These are phyloP conservation scores for Aphaenogaster ashmeadi DNA, from an alignment of 1,140 invertebrate genomes.

Conservation along the genomic window DNA sequence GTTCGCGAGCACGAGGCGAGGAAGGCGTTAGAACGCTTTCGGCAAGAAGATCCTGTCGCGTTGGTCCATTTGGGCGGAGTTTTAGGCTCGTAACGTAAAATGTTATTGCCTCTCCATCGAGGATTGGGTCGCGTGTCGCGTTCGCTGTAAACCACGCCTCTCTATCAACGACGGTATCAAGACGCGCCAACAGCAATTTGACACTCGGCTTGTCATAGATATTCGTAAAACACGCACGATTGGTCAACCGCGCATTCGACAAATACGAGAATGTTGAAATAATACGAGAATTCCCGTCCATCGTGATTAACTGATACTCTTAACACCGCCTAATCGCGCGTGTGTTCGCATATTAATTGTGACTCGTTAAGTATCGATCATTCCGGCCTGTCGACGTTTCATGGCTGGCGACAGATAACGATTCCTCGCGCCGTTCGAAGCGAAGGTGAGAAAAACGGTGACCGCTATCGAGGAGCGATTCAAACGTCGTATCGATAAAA, in stretches of 20 bases:
- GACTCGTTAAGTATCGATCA: constrained; percentile 29
- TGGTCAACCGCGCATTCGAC: neutral
- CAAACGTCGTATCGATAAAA: constrained; percentile 37
- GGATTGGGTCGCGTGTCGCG: constrained; percentile 17
- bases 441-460: constrained; percentile 7
- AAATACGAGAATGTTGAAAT: neutral
- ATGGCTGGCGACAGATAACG: constrained; percentile 8
- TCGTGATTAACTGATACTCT: constrained; percentile 39
- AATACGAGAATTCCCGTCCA: neutral
- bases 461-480: neutral
- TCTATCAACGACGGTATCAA: constrained; percentile 4
- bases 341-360: constrained; percentile 13
- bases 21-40: constrained; percentile 16
- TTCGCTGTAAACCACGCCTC: constrained; percentile 27
- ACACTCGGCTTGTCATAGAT: constrained; percentile 28
- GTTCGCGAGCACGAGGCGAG: neutral
- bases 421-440: neutral
- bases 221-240: constrained; percentile 26
- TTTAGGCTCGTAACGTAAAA: constrained; percentile 36
- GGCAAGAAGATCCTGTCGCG: neutral
- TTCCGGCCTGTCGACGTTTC: neutral
- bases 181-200: neutral
- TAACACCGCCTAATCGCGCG: constrained; percentile 10
- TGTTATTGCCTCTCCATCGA: neutral
- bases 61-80: constrained; percentile 49